These are phyloP conservation scores for Ecliptopera silaceata DNA, from an alignment of 2,888 invertebrate genomes.

Conservation along the genomic window DNA sequence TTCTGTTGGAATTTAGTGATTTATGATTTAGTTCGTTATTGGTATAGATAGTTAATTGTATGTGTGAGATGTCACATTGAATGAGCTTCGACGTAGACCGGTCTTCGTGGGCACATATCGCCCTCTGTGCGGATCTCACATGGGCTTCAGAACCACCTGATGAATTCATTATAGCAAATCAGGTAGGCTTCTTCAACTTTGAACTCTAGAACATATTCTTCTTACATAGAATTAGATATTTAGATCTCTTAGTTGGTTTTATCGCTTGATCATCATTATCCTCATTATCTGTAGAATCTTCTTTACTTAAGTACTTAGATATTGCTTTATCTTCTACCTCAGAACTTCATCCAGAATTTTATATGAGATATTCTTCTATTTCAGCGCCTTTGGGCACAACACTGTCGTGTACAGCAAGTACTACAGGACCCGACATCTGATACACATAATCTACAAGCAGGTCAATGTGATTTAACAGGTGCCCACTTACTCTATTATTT, in stretches of 20 bases:
- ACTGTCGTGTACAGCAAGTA: conserved; percentile 73
- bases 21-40: conserved; percentile 72
- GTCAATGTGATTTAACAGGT: conserved; percentile 68
- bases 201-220: neutral
- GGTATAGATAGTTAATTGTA: conserved; percentile 74
- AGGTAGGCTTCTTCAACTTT: conserved; percentile 52
- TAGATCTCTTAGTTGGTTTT: neutral
- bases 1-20: conserved; percentile 74
- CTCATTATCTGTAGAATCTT: neutral
- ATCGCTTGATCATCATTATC: neutral
- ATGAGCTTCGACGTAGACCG: conserved; percentile 81
- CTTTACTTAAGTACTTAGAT: neutral
- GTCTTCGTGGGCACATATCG: conserved; percentile 79
- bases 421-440: conserved; percentile 66
- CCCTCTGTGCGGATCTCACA: conserved; percentile 80
- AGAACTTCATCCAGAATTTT: neutral
- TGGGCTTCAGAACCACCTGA: conserved; percentile 77
- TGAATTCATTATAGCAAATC: conserved; percentile 77
- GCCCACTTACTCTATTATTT: conserved; percentile 9
- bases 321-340: neutral
- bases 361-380: conserved; percentile 34
- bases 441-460: conserved; percentile 57
- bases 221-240: neutral
- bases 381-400: conserved; percentile 77
- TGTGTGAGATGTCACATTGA: conserved; percentile 79